phyloP scores from a whole-genome alignment of 1,140 invertebrate genomes.

The Cheumatopsyche charites region DNA sequence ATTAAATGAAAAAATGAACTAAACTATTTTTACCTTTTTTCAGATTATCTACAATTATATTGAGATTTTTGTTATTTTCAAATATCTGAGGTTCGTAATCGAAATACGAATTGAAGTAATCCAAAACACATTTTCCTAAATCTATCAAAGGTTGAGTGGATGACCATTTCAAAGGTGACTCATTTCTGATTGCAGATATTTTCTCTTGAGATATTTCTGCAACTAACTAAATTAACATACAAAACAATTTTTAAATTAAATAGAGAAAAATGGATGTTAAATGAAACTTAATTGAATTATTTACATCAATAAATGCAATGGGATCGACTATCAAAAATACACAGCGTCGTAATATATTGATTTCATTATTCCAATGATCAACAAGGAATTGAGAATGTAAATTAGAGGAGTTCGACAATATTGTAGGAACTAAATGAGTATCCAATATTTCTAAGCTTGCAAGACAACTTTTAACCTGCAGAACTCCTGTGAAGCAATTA shows the following conservation, averaged over 20 bases:
- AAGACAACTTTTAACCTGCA: constrained; percentile 65
- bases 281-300: constrained; percentile 19
- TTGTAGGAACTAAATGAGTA: constrained; percentile 66
- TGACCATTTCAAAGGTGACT: constrained; percentile 50
- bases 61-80: constrained; percentile 50
- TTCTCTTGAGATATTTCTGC: constrained; percentile 56
- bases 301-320: constrained; percentile 68
- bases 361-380: constrained; percentile 65
- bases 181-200: constrained; percentile 52
- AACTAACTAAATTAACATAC: constrained; percentile 51
- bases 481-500: constrained; percentile 60
- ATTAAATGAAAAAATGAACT: no score
- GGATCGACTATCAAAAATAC: constrained; percentile 71
- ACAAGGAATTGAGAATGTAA: constrained; percentile 60
- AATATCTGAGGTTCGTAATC: constrained; percentile 55
- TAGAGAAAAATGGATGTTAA: neutral
- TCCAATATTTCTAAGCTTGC: constrained; percentile 71
- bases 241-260: constrained; percentile 17
- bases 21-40: constrained; percentile 53
- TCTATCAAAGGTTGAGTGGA: constrained; percentile 54
- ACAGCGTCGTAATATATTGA: constrained; percentile 61
- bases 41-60: constrained; percentile 52
- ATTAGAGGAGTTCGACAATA: constrained; percentile 59
- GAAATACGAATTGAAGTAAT: constrained; percentile 56
- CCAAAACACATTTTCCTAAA: constrained; percentile 53